Evolutionary conservation across 1,140 invertebrate genomes (phyloP).

Genomic region (Lasaia peninsularis): DNA sequence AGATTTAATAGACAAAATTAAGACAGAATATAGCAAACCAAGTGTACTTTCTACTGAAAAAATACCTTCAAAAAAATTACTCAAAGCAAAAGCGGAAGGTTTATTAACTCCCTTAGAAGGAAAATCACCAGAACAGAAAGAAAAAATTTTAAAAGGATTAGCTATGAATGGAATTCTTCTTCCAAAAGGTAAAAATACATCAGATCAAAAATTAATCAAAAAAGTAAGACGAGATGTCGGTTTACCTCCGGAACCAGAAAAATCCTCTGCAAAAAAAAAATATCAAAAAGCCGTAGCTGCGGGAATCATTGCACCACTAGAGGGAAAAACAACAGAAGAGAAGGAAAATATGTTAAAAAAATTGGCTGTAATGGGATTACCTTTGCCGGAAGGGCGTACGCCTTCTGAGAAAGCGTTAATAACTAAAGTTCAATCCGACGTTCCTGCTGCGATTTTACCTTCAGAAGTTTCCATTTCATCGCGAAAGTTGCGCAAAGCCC

Average conservation of each 20-base stretch:
- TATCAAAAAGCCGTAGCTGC: constrained; percentile 31
- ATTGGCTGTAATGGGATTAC: constrained; percentile 15
- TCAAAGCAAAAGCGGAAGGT: constrained; percentile 31
- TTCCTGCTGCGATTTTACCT: constrained; percentile 23
- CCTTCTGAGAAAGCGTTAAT: constrained; percentile 25
- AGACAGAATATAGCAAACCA: constrained; percentile 1
- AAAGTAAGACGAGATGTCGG: constrained; percentile 32
- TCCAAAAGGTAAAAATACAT: constrained; percentile 33
- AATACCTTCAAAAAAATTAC: constrained; percentile 1
- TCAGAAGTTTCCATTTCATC: constrained; percentile 17
- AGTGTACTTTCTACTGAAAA: neutral
- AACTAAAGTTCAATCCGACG: constrained; percentile 15
- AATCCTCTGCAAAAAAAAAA: constrained; percentile 28
- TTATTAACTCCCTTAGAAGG: constrained; percentile 30
- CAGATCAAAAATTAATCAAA: constrained; percentile 36
- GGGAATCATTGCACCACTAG: constrained; percentile 26
- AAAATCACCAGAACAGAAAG: constrained; percentile 34
- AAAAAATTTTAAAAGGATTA: constrained; percentile 37
- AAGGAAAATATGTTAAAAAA: constrained; percentile 25
- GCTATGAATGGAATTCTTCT: constrained; percentile 37
- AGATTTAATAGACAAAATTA: constrained; percentile 23
- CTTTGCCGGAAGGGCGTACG: constrained; percentile 25
- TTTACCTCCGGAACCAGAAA: constrained; percentile 26
- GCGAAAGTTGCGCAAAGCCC: constrained; percentile 21
- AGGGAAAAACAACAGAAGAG: constrained; percentile 24